These are phyloP conservation scores for Erythrocercus mccallii DNA, from an alignment of 2,113 vertebrate genomes.

Conservation along the genomic window DNA sequence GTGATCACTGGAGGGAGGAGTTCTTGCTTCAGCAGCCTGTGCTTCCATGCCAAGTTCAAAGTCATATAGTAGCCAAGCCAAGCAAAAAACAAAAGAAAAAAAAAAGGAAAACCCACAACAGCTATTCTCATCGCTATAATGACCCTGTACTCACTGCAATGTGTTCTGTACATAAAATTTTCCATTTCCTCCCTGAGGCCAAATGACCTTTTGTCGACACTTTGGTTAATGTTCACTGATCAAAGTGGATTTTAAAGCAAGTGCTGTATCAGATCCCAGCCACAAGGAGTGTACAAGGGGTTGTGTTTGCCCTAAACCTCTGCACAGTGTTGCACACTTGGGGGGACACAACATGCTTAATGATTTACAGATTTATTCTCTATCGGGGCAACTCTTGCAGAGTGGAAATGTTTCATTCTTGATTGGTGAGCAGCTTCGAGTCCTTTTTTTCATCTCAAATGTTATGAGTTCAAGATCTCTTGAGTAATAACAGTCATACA, in stretches of 20 bases:
- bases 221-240: constrained; percentile 58
- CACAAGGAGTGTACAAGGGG: not conserved
- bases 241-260: constrained; percentile 67
- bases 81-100: no score
- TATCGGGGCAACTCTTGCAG: not conserved
- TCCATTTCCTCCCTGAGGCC: constrained; percentile 31
- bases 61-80: not conserved
- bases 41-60: constrained; percentile 46
- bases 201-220: constrained; percentile 37
- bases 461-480: constrained; percentile 2
- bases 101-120: not conserved
- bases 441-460: not conserved
- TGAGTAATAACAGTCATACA: not conserved
- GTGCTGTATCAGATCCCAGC: constrained; percentile 36
- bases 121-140: not conserved
- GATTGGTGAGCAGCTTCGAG: not conserved
- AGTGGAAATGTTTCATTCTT: constrained; percentile 1
- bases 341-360: not conserved
- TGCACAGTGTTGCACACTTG: not conserved
- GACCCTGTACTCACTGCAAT: constrained; percentile 1
- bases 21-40: not conserved
- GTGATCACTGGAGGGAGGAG: constrained; percentile 40
- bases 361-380: constrained; percentile 43
- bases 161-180: constrained; percentile 26
- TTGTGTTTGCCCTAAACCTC: not conserved